Conservation (phyloP, 2,113 vertebrate species). For the Melospiza georgiana region DNA sequence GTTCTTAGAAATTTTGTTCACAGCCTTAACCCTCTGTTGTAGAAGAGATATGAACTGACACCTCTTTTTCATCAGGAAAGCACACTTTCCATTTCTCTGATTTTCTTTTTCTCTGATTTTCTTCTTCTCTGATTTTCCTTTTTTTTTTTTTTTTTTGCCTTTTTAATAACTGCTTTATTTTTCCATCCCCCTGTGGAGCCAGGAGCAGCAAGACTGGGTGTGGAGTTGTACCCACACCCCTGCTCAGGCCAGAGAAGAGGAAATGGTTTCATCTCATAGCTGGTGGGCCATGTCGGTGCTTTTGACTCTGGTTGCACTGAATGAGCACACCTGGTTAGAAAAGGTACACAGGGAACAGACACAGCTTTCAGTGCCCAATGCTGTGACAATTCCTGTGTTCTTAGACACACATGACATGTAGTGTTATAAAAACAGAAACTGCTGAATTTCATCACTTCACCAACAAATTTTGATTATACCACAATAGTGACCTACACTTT, state of each 20-base stretch:
- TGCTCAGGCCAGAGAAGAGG: not conserved
- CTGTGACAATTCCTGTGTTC: not conserved
- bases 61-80: not conserved
- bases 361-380: not conserved
- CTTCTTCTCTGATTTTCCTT: not conserved
- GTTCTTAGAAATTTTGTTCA: constrained; percentile 6
- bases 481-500: not conserved
- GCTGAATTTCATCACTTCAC: not conserved
- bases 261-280: not conserved
- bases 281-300: not conserved
- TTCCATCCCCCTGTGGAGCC: not conserved
- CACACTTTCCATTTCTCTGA: not conserved
- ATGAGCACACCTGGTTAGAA: not conserved
- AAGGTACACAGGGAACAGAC: not conserved
- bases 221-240: not conserved
- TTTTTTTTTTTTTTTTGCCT: not conserved
- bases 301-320: not conserved
- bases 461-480: not conserved
- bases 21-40: not conserved
- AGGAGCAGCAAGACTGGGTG: not conserved
- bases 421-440: not conserved
- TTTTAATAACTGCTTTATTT: not conserved
- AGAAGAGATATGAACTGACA: not conserved
- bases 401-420: too few relatives aligned
- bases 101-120: not conserved